A percentile compares a stretch with the other conserved stretches of the same genome.
Evolutionary conservation across 2,113 vertebrate species (phyloP).

Genomic region (Desmodus rotundus): DNA sequence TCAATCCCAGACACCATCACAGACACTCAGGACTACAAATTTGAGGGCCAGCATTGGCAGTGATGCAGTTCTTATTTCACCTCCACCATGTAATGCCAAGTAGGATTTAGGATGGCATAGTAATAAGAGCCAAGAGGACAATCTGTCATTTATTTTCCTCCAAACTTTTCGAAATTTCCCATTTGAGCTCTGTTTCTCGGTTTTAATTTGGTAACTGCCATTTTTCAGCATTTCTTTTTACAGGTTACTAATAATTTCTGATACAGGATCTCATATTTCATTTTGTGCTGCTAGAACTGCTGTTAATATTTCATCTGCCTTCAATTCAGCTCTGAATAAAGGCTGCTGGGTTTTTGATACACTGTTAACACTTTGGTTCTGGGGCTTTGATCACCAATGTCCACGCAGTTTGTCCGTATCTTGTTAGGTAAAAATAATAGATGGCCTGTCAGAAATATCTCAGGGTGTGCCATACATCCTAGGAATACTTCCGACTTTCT

Average conservation of each 20-base stretch:
- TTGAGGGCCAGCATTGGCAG: constrained; percentile 70
- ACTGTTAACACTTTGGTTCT: constrained; percentile 69
- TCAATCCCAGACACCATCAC: constrained; percentile 67
- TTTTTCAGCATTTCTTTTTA: constrained; percentile 82
- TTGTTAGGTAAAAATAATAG: constrained; percentile 71
- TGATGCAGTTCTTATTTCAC: constrained; percentile 73
- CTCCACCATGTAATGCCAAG: constrained; percentile 63
- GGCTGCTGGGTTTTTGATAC: constrained; percentile 47
- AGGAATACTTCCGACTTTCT: not conserved
- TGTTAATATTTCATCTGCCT: constrained; percentile 85
- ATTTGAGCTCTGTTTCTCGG: constrained; percentile 80
- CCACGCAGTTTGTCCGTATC: constrained; percentile 55
- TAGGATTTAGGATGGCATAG: constrained; percentile 76
- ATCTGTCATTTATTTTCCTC: constrained; percentile 80
- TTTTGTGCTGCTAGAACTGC: constrained; percentile 77
- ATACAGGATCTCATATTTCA: constrained; percentile 82
- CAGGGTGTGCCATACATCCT: constrained; percentile 18
- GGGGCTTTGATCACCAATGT: constrained; percentile 56
- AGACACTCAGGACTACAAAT: constrained; percentile 73
- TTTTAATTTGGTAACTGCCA: constrained; percentile 85
- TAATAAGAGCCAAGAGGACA: constrained; percentile 79
- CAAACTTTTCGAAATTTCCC: constrained; percentile 83
- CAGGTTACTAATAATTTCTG: constrained; percentile 84
- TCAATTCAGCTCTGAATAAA: constrained; percentile 68
- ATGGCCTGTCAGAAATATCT: constrained; percentile 40